Percentiles rank a stretch among this genome's conserved stretches.
phyloP scores from a whole-genome alignment of 2,113 vertebrate species.

The Ciconia maguari region DNA sequence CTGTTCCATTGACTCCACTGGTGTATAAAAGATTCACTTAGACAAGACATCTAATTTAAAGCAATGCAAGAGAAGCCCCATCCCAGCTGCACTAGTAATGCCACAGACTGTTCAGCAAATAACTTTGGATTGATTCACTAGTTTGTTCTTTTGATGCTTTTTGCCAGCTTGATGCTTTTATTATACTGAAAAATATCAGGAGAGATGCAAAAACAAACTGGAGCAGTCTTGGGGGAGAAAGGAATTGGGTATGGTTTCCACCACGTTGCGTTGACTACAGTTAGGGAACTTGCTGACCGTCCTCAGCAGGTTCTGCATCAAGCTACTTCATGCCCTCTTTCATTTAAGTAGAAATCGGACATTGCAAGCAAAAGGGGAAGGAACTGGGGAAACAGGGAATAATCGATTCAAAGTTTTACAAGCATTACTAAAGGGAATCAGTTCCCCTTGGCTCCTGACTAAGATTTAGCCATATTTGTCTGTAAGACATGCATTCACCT shows the following conservation, averaged over 20 bases:
- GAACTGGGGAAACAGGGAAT: neutral
- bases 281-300: neutral
- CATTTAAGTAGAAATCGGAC: neutral
- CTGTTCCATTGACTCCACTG: neutral
- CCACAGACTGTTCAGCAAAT: neutral
- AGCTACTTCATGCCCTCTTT: neutral
- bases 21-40: neutral
- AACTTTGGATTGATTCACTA: neutral
- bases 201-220: neutral
- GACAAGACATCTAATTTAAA: neutral
- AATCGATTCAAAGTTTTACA: neutral
- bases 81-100: neutral
- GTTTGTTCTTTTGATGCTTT: neutral
- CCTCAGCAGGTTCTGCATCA: neutral
- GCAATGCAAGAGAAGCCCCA: neutral
- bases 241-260: neutral
- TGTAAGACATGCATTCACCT: neutral
- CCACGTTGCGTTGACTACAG: rapidly evolving
- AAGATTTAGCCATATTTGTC: neutral
- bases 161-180: neutral
- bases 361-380: neutral
- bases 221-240: neutral
- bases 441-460: neutral
- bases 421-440: neutral
- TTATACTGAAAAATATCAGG: neutral